Evolutionary conservation across 1,140 invertebrate species (phyloP), one percentile per base, ranked within the genome.

Genomic region (Drosophila pandora): DNA sequence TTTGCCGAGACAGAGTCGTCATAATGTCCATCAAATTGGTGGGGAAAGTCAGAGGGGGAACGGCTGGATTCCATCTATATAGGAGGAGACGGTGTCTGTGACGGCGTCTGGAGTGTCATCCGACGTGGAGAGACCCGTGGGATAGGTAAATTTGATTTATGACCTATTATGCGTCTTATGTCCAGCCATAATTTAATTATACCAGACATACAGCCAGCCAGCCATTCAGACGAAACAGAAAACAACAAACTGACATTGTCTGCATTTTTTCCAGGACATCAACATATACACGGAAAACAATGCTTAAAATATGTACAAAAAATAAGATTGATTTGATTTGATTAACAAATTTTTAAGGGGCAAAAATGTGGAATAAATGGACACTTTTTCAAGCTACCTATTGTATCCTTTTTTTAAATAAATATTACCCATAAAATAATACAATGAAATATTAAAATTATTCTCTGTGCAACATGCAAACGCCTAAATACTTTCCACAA

Each of bases 151-250:
- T 90, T 90, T 90, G 88, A 90, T 90, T 90, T 90, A 90, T 90
- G 88, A 90, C 88, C 90, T 90, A 88, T 90, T 90, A 90, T 90
- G 88, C 83, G 83, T 90, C 88, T 90, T 90, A 90, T 90, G 88
- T 90, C 88, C 79, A 84, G 83, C 90, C 88, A 90, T 90, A 90
- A 90, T 90, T 90, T 84, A 90, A 90, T 90, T 90, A 90, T 90
- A 84, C 62, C 56, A 87, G 73, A 87, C 83, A 76, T 61, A 67
- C 80, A 67, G 32, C 74, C 75, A 63, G 45, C 56, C 63, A 76
- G 39, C 7, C 54, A 34, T 32, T 6, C 25, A 28, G 25, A 56
- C 23, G 32, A 45, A 39, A 43, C 39, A 25, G 47, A 50, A 67
- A 57, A 58, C 47, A 67, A 59, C 45, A n/a, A 64, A 64, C 37